Base-by-base conservation (phyloP, 2,797 vertebrate genomes). In the Artibeus jamaicensis region DNA sequence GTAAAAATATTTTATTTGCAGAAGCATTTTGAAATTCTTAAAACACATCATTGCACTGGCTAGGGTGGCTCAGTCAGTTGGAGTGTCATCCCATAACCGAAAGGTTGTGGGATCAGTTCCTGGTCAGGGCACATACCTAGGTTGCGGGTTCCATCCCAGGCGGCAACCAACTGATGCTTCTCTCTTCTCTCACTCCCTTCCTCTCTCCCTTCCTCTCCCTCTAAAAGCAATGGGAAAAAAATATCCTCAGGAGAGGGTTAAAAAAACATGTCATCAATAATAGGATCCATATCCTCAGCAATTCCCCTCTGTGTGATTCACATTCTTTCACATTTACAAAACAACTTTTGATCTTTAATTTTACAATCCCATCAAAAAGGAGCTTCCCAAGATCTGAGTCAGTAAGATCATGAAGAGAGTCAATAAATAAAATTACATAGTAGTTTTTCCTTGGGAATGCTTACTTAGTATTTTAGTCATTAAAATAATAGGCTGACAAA, bases 341-440 rank as follows among this genome's bases (percentile, higher is more conserved):
- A 83, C 65, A 48, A 4, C 37, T 26, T 65, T 46, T 82, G 32
- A 93, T 77, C 55, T 94, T 91, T 55, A 26, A 74, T 95, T 96
- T 90, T 93, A 86, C 24, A 93, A 42, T 67, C 44, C 42, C 57
- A 81, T 50, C 50, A 70, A 85, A 93, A 93, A 88, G n/a, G 37
- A 83, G 19, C 89, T 95, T 90, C 74, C 76, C 55, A 87, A 55
- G 26, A 89, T 68, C 81, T 81, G 67, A 94, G 55, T 90, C 34
- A 37, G 34, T 77, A 83, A 93, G 71, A 91, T 91, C 77, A 65
- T 88, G 77, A 71, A 78, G 73, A 55, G 5, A 86, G 44, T 94
- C 82, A 97, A 91, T 92, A 84, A 94, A 89, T 67, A 91, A 95
- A 97, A 97, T 86, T 93, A 85, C 68, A 59, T 29, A 87, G 87